Evolutionary conservation across 2,888 invertebrate species (phyloP).

Genomic region (Chymomyza caudatula): DNA sequence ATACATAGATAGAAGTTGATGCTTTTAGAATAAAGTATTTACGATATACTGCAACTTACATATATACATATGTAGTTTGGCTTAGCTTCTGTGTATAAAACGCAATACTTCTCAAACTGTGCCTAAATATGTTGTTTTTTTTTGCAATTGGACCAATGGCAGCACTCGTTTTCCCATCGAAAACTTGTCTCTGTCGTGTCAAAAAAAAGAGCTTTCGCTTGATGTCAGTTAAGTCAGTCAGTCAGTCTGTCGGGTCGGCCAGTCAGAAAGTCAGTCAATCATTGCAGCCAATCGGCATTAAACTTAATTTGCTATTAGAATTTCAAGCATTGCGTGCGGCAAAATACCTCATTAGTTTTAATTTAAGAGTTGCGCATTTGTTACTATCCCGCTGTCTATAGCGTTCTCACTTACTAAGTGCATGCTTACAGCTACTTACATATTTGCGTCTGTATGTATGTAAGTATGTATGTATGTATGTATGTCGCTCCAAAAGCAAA

Average conservation of each 20-base stretch:
- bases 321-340: constrained; percentile 65
- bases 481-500: constrained; percentile 23
- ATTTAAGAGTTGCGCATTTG: constrained; percentile 31
- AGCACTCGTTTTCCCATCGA: constrained; percentile 66
- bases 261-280: neutral
- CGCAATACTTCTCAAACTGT: constrained; percentile 28
- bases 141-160: constrained; percentile 15
- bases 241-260: constrained; percentile 12
- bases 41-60: constrained; percentile 37
- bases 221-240: constrained; percentile 24
- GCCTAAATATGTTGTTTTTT: constrained; percentile 7
- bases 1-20: too few relatives aligned
- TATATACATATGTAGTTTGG: constrained; percentile 30
- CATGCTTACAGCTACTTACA: neutral
- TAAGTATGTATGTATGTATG: neutral
- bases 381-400: neutral
- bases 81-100: neutral
- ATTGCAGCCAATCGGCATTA: neutral
- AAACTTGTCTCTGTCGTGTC: constrained; percentile 32
- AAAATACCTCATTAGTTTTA: constrained; percentile 75
- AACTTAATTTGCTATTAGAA: constrained; percentile 57
- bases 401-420: neutral
- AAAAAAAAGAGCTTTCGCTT: neutral
- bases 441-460: neutral
- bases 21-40: too few relatives aligned